Conservation (phyloP, 2,113 vertebrate species). For the Anser brachyrhynchus region DNA sequence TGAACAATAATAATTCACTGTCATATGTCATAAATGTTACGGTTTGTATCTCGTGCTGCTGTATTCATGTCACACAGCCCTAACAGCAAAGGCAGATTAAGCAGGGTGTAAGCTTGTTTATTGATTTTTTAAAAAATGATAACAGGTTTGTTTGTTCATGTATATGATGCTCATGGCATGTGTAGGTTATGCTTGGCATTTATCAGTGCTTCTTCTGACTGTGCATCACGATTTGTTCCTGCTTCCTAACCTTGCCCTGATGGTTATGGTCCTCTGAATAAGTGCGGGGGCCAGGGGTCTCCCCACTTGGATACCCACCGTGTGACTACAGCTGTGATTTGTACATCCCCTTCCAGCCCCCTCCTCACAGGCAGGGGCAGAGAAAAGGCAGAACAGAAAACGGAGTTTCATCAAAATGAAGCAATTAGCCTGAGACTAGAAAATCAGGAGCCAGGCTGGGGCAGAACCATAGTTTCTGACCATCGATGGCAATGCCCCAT, state of each 20-base stretch:
- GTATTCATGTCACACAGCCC: not conserved
- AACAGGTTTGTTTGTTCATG: not conserved
- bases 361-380: not conserved
- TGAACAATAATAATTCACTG: not conserved
- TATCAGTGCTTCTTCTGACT: not conserved
- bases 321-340: not conserved
- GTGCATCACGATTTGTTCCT: accelerated
- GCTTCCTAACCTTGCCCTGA: not conserved
- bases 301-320: not conserved
- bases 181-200: not conserved
- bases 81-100: not conserved
- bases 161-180: not conserved
- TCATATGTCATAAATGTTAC: too few species aligned
- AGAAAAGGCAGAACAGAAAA: not conserved
- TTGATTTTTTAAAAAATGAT: too few species aligned
- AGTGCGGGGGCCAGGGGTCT: not conserved
- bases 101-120: not conserved
- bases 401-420: not conserved
- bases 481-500: too few species aligned
- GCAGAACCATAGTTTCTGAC: not conserved
- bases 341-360: not conserved
- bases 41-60: not conserved
- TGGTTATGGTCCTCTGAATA: not conserved
- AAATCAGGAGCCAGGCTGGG: not conserved
- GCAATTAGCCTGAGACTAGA: not conserved